phyloP scores from a whole-genome alignment of 2,797 vertebrate species.

The Catharus ustulatus region DNA sequence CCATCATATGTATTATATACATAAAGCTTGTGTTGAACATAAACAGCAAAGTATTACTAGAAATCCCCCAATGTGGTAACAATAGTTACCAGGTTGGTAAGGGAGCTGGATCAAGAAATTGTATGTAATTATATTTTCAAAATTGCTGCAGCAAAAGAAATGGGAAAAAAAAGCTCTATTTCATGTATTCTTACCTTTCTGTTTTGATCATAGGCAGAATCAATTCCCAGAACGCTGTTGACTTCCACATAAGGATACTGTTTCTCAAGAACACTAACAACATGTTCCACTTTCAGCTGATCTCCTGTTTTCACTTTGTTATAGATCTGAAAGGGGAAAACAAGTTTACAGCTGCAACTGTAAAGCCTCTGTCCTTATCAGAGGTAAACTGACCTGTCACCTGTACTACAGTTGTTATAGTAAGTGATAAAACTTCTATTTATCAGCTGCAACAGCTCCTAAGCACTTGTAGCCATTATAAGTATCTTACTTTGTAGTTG shows the following conservation, averaged over 20 bases:
- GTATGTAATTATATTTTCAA: background rate
- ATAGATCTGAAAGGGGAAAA: conserved; percentile 83
- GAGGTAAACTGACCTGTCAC: background rate
- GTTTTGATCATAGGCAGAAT: conserved; percentile 92
- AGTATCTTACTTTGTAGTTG: background rate
- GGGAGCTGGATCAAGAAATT: background rate
- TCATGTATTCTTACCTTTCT: conserved; percentile 84
- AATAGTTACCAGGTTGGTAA: background rate
- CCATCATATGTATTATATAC: background rate
- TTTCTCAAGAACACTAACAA: conserved; percentile 91
- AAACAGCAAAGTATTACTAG: background rate
- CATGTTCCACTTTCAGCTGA: conserved; percentile 86
- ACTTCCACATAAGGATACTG: conserved; percentile 92
- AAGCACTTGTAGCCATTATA: background rate
- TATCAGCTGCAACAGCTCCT: background rate
- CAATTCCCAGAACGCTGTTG: conserved; percentile 88
- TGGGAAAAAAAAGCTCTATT: background rate
- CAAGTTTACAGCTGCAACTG: background rate
- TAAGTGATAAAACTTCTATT: background rate
- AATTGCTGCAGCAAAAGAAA: background rate
- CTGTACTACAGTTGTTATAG: background rate
- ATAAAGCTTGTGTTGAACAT: background rate
- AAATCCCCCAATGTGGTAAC: background rate
- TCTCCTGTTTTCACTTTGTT: conserved; percentile 85
- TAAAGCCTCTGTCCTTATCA: background rate